Base-by-base conservation (phyloP, 2,888 invertebrate species). In the Coenonympha arcania region DNA sequence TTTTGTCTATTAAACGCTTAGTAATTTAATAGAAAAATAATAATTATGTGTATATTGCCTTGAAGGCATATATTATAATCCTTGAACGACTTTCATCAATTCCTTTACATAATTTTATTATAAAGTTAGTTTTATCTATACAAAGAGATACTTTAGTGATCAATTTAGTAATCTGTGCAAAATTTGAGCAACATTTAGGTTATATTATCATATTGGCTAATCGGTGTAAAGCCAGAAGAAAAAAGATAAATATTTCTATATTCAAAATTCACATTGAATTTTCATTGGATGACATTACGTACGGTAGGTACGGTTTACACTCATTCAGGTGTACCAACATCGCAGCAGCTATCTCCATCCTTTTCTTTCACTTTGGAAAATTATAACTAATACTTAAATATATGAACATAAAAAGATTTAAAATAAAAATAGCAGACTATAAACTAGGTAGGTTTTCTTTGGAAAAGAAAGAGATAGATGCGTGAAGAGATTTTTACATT, bases 161-260 rank as follows among this genome's bases (percentile, higher is more conserved):
- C 39, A 13, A 8, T 41, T 48, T 48, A 15, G 31, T 39, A 13
- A 24, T 39, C 13, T 22, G 20, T 37, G 37, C 13, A 37, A 15
- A 36, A 4, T 48, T 54, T 54, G 54, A 54, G 54, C 54, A 54
- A 50, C 28, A 43, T n/a, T n/a, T n/a, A n/a, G n/a, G n/a, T n/a
- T n/a, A 42, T 28, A 28, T 19, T 49, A 39, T 36, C 40, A 33
- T 52, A 26, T 15, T n/a, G n/a, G n/a, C n/a, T n/a, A n/a, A n/a
- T n/a, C n/a, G n/a, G n/a, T n/a, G n/a, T n/a, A n/a, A n/a, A n/a
- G n/a, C n/a, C n/a, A n/a, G n/a, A n/a, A n/a, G n/a, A n/a, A n/a
- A n/a, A n/a, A n/a, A n/a, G n/a, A n/a, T n/a, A n/a, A n/a, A n/a
- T n/a, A n/a, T n/a, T n/a, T n/a, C n/a, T n/a, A n/a, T n/a, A n/a